These are phyloP conservation scores for Phalacrocorax brasilianus DNA, from an alignment of 2,113 vertebrate genomes.

Conservation along the genomic window DNA sequence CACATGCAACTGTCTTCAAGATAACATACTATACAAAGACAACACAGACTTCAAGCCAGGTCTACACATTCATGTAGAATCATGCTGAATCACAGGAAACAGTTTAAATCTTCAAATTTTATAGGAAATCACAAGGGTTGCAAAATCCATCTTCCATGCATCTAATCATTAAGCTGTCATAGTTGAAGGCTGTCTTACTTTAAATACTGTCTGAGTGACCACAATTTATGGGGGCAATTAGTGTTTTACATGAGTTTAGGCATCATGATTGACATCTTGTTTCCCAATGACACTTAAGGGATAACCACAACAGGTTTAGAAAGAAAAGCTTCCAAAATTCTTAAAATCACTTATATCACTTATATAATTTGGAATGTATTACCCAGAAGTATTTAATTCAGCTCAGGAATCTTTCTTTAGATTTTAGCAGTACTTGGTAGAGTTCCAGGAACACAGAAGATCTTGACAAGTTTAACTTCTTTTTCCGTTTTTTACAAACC, in stretches of 20 bases:
- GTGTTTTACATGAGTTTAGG: background rate
- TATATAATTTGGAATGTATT: background rate
- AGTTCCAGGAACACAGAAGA: background rate
- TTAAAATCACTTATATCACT: background rate
- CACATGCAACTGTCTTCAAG: background rate
- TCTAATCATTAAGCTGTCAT: background rate
- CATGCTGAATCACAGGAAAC: background rate
- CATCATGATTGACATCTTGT: background rate
- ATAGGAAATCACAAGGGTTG: background rate
- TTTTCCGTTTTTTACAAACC: background rate
- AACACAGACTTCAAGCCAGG: background rate
- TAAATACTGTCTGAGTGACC: background rate
- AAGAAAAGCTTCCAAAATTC: background rate
- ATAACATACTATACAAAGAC: background rate
- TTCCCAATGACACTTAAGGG: background rate
- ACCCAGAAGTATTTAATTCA: background rate
- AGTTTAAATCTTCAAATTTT: background rate
- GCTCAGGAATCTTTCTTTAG: background rate
- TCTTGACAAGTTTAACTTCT: background rate
- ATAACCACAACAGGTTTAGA: background rate
- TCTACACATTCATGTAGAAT: background rate
- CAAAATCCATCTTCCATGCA: background rate
- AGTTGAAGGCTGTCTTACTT: background rate
- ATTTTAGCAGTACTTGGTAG: background rate
- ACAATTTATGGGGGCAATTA: background rate